Percentiles rank a stretch among this genome's conserved stretches.
These are phyloP conservation scores for Tetramorium alpestre DNA, from an alignment of 1,140 invertebrate species.

Conservation along the genomic window DNA sequence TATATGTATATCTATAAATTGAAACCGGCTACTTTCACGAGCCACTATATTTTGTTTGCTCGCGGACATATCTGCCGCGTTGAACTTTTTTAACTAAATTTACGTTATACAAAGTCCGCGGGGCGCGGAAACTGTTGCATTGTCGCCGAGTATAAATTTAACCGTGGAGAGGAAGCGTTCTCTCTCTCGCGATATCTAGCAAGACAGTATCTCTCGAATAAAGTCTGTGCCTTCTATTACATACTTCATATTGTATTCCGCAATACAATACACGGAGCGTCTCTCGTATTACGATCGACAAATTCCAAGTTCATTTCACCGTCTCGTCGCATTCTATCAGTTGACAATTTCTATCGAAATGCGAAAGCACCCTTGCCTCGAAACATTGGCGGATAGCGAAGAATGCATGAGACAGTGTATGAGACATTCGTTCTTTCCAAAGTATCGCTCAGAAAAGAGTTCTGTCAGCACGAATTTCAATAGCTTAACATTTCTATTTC, in stretches of 20 bases:
- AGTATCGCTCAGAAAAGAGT: neutral
- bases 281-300: constrained; percentile 10
- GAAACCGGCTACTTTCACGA: neutral
- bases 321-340: constrained; percentile 3
- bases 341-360: constrained; percentile 22
- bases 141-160: constrained; percentile 10
- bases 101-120: neutral
- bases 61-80: neutral
- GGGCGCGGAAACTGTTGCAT: neutral
- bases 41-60: constrained; percentile 38
- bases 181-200: neutral
- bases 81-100: constrained; percentile 1
- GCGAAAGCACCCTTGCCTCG: neutral
- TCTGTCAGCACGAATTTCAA: neutral
- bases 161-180: neutral
- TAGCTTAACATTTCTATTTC: neutral
- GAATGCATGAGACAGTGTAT: neutral
- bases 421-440: neutral
- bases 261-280: neutral
- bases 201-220: constrained; percentile 22
- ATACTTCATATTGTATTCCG: constrained; percentile 8
- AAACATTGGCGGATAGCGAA: neutral
- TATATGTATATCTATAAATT: constrained; percentile 30
- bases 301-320: constrained; percentile 34
- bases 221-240: neutral